phyloP scores from a whole-genome alignment of 2,113 vertebrate species.

The Scophthalmus maximus region DNA sequence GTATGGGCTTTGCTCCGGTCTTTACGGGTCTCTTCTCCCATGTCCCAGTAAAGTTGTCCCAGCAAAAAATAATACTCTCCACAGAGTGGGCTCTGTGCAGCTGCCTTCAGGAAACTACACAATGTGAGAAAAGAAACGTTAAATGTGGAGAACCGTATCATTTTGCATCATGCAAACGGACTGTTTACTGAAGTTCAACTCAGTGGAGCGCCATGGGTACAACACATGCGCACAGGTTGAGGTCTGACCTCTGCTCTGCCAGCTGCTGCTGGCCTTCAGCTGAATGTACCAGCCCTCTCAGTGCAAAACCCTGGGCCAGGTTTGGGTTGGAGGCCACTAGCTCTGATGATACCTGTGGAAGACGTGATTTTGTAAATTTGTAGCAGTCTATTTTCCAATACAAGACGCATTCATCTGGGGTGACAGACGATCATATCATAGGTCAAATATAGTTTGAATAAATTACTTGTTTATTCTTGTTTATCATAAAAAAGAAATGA shows the following conservation, averaged over 20 bases:
- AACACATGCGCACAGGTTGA: background rate
- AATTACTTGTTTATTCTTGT: background rate
- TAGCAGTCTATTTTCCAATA: too few relatives aligned
- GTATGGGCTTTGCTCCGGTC: slow-evolving; percentile 91
- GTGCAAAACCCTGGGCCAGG: slow-evolving; percentile 82
- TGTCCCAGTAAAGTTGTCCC: slow-evolving; percentile 92
- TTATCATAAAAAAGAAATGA: background rate
- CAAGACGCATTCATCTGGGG: background rate
- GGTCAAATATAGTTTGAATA: background rate
- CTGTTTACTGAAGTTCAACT: background rate
- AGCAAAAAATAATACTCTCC: slow-evolving; percentile 89
- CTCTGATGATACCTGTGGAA: slow-evolving; percentile 86
- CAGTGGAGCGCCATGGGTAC: background rate
- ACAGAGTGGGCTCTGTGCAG: slow-evolving; percentile 82
- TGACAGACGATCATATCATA: background rate
- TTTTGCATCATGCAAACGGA: background rate
- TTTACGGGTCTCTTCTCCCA: slow-evolving; percentile 89
- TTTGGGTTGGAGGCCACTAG: slow-evolving; percentile 84
- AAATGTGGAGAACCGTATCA: background rate
- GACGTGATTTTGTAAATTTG: background rate
- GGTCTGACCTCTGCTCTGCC: slow-evolving; percentile 89
- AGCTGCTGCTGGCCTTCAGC: slow-evolving; percentile 83
- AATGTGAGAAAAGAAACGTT: background rate
- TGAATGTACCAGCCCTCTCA: slow-evolving; percentile 84
- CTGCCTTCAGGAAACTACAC: slow-evolving; percentile 88